Base-by-base conservation (phyloP, 2,888 invertebrate genomes). In the Sesamia inferens region DNA sequence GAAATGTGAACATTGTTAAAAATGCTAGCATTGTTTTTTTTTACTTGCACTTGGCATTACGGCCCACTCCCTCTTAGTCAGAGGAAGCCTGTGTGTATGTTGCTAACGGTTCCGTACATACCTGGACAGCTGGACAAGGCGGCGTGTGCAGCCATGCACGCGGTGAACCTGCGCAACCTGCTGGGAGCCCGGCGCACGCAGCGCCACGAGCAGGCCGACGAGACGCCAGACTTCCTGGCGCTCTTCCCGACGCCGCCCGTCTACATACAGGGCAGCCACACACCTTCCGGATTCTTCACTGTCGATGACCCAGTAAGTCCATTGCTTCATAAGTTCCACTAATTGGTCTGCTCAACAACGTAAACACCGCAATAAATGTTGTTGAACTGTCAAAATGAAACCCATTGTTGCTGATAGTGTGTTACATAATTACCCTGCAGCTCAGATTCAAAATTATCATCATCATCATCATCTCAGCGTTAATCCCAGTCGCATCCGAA, bases 181-280 rank as follows among this genome's bases (percentile, higher is more conserved):
- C 96, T 99, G 69, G 99, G 99, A 6, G 99, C 99, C 0, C 98
- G 98, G 78, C 97, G 99, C 31, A 99, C 99, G 0, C 98, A 99
- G 82, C 97, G 99, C 10, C 99, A 99, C 95, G 99, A 99, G 93
- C 99, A 99, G 95, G 98, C 97, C 3, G 99, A 99, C 90, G 99
- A 99, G 94, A 98, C 98, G 0, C 99, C 99, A 69, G 99, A 99
- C 90, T 99, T 99, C 96, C 93, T 99, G 24, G 97, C 97, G 74
- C 96, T 99, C 14, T 99, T 99, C 95, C 98, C 99, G 72, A 97
- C 98, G 22, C 98, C 98, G 79, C 97, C 99, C 42, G 98, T 98
- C 1, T 99, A 99, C 93, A 99, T 99, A 84, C 99, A 99, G 94
- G 99, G 99, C 76, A 99, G 99, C n/a, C 97, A 99, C 83, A 99